Evolutionary conservation across 1,140 invertebrate species (phyloP), one percentile per base, ranked within the genome.

Genomic region (Radopholus similis): DNA sequence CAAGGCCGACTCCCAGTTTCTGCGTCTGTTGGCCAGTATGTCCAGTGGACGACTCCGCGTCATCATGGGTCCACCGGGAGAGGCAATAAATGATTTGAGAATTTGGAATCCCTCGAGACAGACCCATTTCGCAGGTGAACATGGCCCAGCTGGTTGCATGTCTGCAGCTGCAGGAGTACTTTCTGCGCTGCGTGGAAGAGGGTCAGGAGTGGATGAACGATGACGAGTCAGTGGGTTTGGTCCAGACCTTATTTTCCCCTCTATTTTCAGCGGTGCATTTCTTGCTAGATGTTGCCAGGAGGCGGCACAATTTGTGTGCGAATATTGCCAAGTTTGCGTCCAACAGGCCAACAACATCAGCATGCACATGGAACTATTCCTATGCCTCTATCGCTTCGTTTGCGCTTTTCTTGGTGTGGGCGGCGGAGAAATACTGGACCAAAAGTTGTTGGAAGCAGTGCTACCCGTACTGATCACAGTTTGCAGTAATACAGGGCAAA

Each of bases 111-210:
- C 28, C 13, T 11, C 21, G n/a, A 13, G 1, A 58, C n/a, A 42
- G 18, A 18, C 38, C 18, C 18, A 4, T 58, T 9, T 11, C 38
- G 26, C 15, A 62, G 59, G n/a, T 62, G 13, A 21, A 62, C 34
- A 49, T 62, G 42, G 23, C 42, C 18, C 59, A 62, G 32, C 32
- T 62, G 11, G 47, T 49, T 30, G 59, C 59, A 15, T 62, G 59
- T 47, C 40, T 62, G 40, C 59, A 49, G 21, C 49, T 62, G 18
- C 59, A 62, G 18, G 59, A 62, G 30, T 62, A 47, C 34, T 62
- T 62, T 62, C 35, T 47, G 13, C 37, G 59, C 23, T 62, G 59
- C 47, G 59, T 62, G 4, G 59, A 62, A 28, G 59, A 62, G 21
- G 59, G 32, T 40, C 40, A 38, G 21, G 21, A 28, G 4, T 62